Conservation (phyloP, 2,113 vertebrate species). For the Archocentrus centrarchus region DNA sequence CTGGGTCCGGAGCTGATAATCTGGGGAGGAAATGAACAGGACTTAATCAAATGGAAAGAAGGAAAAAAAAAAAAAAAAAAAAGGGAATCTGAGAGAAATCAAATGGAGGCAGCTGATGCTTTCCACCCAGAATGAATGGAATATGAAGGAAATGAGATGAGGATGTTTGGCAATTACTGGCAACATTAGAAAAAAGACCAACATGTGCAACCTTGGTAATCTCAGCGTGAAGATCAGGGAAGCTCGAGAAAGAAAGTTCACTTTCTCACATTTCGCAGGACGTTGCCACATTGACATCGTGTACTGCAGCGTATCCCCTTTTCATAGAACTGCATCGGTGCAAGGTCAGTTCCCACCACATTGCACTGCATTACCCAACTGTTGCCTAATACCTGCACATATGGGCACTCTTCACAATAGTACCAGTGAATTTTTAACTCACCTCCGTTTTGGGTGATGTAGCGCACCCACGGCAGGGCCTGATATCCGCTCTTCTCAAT, state of each 20-base stretch:
- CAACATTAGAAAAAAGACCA: slow-evolving; percentile 71
- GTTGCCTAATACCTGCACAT: slow-evolving; percentile 76
- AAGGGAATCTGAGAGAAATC: slow-evolving; percentile 63
- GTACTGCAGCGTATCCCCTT: slow-evolving; percentile 71
- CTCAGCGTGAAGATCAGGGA: slow-evolving; percentile 45
- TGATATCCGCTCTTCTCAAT: slow-evolving; percentile 98
- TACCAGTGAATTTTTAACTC: slow-evolving; percentile 38
- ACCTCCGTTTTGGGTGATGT: slow-evolving; percentile 99
- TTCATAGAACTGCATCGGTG: slow-evolving; percentile 64
- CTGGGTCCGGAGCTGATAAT: slow-evolving; percentile 86
- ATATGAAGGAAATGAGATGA: slow-evolving; percentile 75
- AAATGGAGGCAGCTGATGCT: slow-evolving; percentile 73
- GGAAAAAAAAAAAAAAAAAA: slow-evolving; percentile 50
- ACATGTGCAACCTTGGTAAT: slow-evolving; percentile 67
- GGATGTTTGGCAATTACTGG: slow-evolving; percentile 77
- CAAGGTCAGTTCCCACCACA: slow-evolving; percentile 64
- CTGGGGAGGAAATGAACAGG: slow-evolving; percentile 79
- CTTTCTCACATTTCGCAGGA: slow-evolving; percentile 74
- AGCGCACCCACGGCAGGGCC: slow-evolving; percentile 92
- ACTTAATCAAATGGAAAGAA: slow-evolving; percentile 74
- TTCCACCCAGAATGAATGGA: slow-evolving; percentile 72
- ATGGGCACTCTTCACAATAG: slow-evolving; percentile 48
- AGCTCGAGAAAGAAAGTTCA: slow-evolving; percentile 49
- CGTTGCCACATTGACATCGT: slow-evolving; percentile 67
- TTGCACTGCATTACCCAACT: slow-evolving; percentile 76